These are phyloP conservation scores for Oasisia sp. DNA, from an alignment of 2,888 invertebrate species.

Conservation along the genomic window DNA sequence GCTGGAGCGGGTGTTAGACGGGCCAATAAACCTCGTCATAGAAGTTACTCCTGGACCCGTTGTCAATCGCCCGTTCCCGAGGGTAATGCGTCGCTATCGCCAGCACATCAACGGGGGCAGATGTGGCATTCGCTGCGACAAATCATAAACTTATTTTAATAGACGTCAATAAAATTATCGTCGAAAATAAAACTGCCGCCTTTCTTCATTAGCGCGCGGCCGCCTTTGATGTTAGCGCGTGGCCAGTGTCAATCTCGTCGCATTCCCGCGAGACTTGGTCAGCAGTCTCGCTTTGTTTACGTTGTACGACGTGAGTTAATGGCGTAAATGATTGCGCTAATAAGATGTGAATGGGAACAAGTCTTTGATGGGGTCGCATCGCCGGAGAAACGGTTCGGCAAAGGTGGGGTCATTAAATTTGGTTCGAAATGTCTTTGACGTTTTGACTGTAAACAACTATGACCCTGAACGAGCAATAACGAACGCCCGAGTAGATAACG, in stretches of 20 bases:
- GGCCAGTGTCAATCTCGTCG: not conserved
- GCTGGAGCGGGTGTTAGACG: not conserved
- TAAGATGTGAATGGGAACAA: not conserved
- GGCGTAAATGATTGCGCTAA: not conserved
- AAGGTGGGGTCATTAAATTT: not conserved
- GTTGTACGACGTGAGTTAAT: constrained; percentile 3
- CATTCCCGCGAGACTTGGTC: not conserved
- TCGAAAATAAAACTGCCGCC: constrained; percentile 13
- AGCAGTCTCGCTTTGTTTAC: not conserved
- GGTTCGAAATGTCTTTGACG: not conserved
- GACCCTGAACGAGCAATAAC: not conserved
- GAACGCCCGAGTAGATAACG: not conserved
- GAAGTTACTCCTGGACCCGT: not conserved
- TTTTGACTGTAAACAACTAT: not conserved
- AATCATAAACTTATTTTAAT: constrained; percentile 17
- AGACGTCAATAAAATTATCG: constrained; percentile 11
- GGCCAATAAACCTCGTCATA: not conserved
- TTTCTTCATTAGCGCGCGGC: not conserved
- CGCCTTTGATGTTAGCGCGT: not conserved
- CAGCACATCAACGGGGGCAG: not conserved
- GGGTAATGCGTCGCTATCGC: not conserved
- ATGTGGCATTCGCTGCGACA: not conserved
- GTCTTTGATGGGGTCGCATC: not conserved
- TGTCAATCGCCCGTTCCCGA: not conserved
- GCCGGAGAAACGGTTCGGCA: not conserved